Base-by-base conservation (phyloP, 2,888 invertebrate genomes). In the Tetanocera ferruginea region DNA sequence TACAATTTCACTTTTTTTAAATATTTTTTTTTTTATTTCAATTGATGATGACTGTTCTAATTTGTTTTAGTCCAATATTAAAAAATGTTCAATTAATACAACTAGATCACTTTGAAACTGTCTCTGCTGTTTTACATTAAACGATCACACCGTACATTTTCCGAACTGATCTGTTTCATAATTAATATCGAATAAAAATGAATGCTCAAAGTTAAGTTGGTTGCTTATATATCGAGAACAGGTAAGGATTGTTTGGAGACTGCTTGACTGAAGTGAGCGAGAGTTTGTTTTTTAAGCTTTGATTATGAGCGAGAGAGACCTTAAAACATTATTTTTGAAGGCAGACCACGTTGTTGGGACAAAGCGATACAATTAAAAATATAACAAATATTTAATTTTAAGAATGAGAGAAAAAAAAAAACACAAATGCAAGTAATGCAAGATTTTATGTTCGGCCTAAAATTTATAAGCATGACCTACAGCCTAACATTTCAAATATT, bases 161-260 rank as follows among this genome's bases (percentile, higher is more conserved):
- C 31, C 34, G 57, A 52, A 66, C 23, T 75, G 66, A 75, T 67
- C 77, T 81, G 82, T 81, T 84, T 82, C 81, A 77, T 82, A 80
- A 83, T 83, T 82, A 82, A 81, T 81, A 82, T 82, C 83, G 77
- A 84, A 81, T 83, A 71, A 82, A 86, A 87, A 87, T 88, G 88
- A 85, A 84, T 83, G 84, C 84, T 82, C 79, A 78, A 75, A 76
- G 72, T 82, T 82, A 81, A 79, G 83, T 81, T 83, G 81, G 81
- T 80, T 83, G 86, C 85, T 86, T 87, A 86, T 88, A 88, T 86
- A 83, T 81, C 60, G 66, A 73, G 74, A 62, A 70, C 70, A 62
- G 64, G 62, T 60, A 75, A 66, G 51, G 64, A 66, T 51, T 55
- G 31, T 66, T 23, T 23, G 14, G 23, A 23, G 23, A 23, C 37